Evolutionary conservation across 2,113 vertebrate genomes (phyloP), one percentile per base, ranked within the genome.

Genomic region (Colossoma macropomum): DNA sequence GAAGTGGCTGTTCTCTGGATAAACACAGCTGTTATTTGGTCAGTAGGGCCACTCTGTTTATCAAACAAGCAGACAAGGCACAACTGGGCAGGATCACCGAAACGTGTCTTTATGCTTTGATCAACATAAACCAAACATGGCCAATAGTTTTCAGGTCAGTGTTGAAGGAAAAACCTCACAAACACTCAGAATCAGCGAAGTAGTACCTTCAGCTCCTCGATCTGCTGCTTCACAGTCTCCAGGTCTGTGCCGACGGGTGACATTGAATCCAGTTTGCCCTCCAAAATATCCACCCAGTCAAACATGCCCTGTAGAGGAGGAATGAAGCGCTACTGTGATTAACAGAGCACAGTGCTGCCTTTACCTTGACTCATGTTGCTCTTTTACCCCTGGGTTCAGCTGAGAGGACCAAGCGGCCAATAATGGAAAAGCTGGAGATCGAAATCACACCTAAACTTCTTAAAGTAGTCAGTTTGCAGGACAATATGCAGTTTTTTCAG

Each of bases 201-300:
- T 27, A 52, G 71, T 96, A 99, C 98, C 97, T 99, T 99, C 38
- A 98, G 95, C 77, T 99, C 98, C 52, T 94, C 96, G 9, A 98
- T 99, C 92, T 99, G 98, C 87, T 99, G 97, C 89, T 99, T 99
- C 74, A 99, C 98, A n/a, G 97, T 99, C 90, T 98, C 97, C 88
- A 99, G 93, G 88, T 99, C 98, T 60, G 97, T 99, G 91, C 97
- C 97, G 6, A 99, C 95, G 21, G 98, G 96, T 80, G 97, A 95
- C 97, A 99, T 97, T 19, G 96, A 95, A 86, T 97, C 95, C 92
- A 99, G 93, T 92, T 97, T 99, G 89, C 92, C 91, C 80, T 96
- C 97, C 82, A 97, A 93, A 87, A 99, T 99, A 89, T 99, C 98
- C 80, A 99, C 96, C 96, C 97, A 99, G 94, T 99, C 98, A 89